These are phyloP conservation scores for Platycheirus albimanus DNA, from an alignment of 2,888 invertebrate species.

Conservation along the genomic window DNA sequence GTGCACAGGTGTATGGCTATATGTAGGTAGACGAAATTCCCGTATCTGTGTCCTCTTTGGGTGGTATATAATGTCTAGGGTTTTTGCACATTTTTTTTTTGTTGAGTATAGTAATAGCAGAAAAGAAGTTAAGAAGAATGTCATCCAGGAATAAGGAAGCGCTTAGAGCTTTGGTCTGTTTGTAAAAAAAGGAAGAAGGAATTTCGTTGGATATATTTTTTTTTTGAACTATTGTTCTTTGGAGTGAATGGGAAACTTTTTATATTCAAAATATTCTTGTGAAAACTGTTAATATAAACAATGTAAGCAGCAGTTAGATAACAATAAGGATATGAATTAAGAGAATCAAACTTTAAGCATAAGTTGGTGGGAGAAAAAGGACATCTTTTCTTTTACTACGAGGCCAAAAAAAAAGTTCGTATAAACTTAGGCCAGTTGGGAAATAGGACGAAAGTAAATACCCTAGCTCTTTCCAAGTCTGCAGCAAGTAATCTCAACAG, in stretches of 20 bases:
- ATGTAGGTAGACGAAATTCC: not conserved
- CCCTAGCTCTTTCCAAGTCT: too few relatives aligned
- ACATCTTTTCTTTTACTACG: too few relatives aligned
- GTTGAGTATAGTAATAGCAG: not conserved
- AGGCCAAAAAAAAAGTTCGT: too few relatives aligned
- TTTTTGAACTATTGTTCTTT: not conserved
- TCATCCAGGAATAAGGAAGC: constrained; percentile 13
- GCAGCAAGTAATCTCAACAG: too few relatives aligned
- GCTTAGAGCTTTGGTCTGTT: not conserved
- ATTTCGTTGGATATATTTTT: not conserved
- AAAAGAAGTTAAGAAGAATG: not conserved
- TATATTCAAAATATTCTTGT: not conserved
- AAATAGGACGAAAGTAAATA: too few relatives aligned
- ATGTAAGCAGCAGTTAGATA: too few relatives aligned
- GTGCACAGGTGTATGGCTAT: constrained; percentile 1
- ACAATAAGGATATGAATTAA: too few relatives aligned
- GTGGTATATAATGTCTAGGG: constrained; percentile 9
- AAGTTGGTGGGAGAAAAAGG: too few relatives aligned
- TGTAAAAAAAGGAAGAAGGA: not conserved
- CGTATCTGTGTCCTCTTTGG: constrained; percentile 7
- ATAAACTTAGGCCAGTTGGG: too few relatives aligned
- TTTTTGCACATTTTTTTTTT: not conserved
- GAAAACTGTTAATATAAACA: too few relatives aligned
- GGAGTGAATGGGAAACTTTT: not conserved
- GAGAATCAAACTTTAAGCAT: too few relatives aligned